Base-by-base conservation (phyloP, 2,797 vertebrate genomes). In the Oceanodroma leucorhoa region DNA sequence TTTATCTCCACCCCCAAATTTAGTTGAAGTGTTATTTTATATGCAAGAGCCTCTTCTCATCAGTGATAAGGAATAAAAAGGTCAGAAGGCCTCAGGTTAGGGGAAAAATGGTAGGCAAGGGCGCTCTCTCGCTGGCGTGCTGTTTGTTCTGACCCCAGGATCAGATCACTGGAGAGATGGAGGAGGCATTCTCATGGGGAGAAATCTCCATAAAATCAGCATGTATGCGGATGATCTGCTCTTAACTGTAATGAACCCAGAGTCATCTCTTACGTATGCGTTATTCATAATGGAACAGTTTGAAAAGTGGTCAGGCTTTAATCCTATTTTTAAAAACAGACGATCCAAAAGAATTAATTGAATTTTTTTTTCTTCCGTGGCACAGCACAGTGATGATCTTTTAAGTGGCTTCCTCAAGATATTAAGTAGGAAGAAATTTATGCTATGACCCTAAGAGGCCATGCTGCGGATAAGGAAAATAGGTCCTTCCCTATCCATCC, bases 171-270 rank as follows among this genome's bases (percentile, higher is more conserved):
- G 67, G 83, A 87, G 51, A 76, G 75, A 93, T 69, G 75, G 83
- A 80, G 71, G 22, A 95, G 81, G 81, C 70, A 95, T 95, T 75
- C 70, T 89, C 79, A 76, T 43, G 67, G 81, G 51, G 69, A 85
- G 80, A 93, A 93, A 93, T 93, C 81, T 95, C 88, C 83, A 92
- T 87, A 88, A 94, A 95, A 94, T 89, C 93, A 95, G 92, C 83
- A 65, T 91, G 91, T 80, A 93, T 91, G 83, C 16, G 48, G 73
- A 92, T 94, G 88, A 94, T 90, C 90, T 94, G 84, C 85, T 95
- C 87, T 86, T 94, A 89, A 82, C 89, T 83, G 57, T 88, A 95
- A 94, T 75, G 83, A 94, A 90, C 64, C 41, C 76, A 9, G 73
- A 92, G 83, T 51, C 76, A 54, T 90, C 66, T 72, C 69, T 91